Percentiles rank a stretch among this genome's conserved stretches.
Conservation (phyloP, 1,140 invertebrate species). For the Diorhabda carinulata region DNA sequence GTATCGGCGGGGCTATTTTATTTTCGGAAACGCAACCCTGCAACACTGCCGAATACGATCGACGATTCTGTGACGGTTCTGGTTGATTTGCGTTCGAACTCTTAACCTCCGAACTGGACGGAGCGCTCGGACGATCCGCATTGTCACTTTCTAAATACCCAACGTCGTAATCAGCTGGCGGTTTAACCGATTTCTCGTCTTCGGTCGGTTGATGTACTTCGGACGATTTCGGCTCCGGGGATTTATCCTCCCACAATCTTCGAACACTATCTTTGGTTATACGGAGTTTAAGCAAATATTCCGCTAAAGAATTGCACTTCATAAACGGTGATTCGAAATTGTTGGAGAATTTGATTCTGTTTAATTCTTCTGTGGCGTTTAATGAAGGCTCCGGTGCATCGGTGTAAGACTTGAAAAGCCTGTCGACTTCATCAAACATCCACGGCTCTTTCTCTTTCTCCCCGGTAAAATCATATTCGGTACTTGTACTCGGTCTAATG, state of each 20-base stretch:
- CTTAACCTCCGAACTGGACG: too few species aligned
- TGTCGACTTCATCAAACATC: constrained; percentile 42
- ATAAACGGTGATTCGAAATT: constrained; percentile 30
- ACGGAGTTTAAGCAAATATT: constrained; percentile 31
- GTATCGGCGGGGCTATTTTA: constrained; percentile 6
- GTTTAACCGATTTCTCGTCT: constrained; percentile 21
- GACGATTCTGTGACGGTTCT: constrained; percentile 16
- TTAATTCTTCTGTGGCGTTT: neutral
- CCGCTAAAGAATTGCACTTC: constrained; percentile 26
- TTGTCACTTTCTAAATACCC: neutral
- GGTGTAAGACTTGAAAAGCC: constrained; percentile 24
- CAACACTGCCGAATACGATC: constrained; percentile 38
- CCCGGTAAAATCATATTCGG: constrained; percentile 11
- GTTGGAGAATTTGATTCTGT: neutral
- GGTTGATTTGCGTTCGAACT: neutral
- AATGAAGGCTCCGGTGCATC: neutral
- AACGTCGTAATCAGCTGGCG: constrained; percentile 15
- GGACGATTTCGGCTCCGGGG: constrained; percentile 7
- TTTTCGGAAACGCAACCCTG: constrained; percentile 27
- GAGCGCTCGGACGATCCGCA: too few species aligned
- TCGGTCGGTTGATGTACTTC: neutral
- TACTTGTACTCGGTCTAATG: constrained; percentile 11
- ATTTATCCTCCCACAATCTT: constrained; percentile 16
- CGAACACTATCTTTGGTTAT: constrained; percentile 18
- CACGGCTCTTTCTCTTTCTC: constrained; percentile 36